Base-by-base conservation (phyloP, 1,140 invertebrate species). In the Globodera rostochiensis region DNA sequence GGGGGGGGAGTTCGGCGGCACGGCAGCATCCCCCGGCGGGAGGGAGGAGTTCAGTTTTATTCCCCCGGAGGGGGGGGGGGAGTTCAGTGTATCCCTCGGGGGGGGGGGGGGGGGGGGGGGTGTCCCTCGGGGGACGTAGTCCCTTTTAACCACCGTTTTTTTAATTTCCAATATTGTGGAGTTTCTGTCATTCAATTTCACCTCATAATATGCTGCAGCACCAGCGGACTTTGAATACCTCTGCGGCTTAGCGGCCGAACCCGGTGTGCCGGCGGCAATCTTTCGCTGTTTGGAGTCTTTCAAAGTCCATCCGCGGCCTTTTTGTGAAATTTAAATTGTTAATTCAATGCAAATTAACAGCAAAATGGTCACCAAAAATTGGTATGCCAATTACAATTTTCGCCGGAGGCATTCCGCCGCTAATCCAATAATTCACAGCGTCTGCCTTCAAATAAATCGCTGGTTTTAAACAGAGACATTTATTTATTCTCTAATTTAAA, bases 321-420 rank as follows among this genome's bases (percentile, higher is more conserved):
- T 74, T 21, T 25, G 53, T 19, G n/a, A 74, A 50, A 74, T 50
- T 74, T 9, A n/a, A 8, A 1, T 74, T 53, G 50, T 13, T 7
- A 13, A 4, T 9, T 53, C 4, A 53, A 53, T 53, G 50, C 50
- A 53, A 53, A 74, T 21, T 73, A 36, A 74, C 49, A 15, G 3
- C 49, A 46, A 71, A 71, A 15, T 45, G 3, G 47, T 74, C 53
- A 53, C 96, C 97, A 90, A 98, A 98, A 45, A 96, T 98, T n/a
- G 96, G 94, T 94, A 98, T 95, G 84, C 96, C 96, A 88, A 98
- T 95, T 74, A 98, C 93, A 70, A 98, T 92, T 91, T 98, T 98
- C 84, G 97, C 94, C 88, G 95, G 96, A 2, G 96, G 96, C 7
- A 96, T 94, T 50, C 97, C 96, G 82, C 96, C 94, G 86, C 94